Evolutionary conservation across 2,888 invertebrate species (phyloP).

Genomic region (Sinhomidia bicolor): DNA sequence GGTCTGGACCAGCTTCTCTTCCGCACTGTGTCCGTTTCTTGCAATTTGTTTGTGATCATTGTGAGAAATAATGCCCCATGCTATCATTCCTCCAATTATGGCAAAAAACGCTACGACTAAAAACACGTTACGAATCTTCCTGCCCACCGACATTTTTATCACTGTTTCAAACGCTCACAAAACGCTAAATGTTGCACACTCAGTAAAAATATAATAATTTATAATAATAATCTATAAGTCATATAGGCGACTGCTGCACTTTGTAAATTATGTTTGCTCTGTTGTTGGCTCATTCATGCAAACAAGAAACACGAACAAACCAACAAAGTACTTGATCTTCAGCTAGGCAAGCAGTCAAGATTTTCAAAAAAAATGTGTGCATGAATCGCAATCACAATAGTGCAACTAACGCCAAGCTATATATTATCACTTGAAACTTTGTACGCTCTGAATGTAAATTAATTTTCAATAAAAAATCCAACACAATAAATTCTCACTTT

Average conservation of each 20-base stretch:
- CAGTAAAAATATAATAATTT: too few species aligned
- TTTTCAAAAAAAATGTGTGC: background rate
- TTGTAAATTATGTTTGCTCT: background rate
- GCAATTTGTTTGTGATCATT: slow-evolving; percentile 41
- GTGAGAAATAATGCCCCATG: slow-evolving; percentile 64
- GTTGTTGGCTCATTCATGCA: too few species aligned
- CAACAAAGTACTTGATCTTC: slow-evolving; percentile 5
- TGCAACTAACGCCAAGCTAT: background rate
- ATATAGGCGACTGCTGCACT: background rate
- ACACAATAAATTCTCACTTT: slow-evolving; percentile 39
- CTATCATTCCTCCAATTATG: slow-evolving; percentile 56
- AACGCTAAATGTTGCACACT: background rate
- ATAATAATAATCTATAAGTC: too few species aligned
- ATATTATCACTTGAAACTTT: background rate
- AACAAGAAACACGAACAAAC: too few species aligned
- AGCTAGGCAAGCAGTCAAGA: too few species aligned
- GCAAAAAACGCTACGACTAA: slow-evolving; percentile 20
- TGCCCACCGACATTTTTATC: slow-evolving; percentile 41
- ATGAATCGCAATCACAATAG: background rate
- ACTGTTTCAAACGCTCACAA: background rate
- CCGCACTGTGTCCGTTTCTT: slow-evolving; percentile 19
- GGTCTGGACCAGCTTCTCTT: slow-evolving; percentile 51
- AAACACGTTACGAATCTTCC: slow-evolving; percentile 55
- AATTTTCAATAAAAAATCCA: slow-evolving; percentile 11
- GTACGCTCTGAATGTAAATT: too few species aligned